Evolutionary conservation across 2,888 invertebrate species (phyloP), one percentile per base, ranked within the genome.

Genomic region (Cynaeus angustus): DNA sequence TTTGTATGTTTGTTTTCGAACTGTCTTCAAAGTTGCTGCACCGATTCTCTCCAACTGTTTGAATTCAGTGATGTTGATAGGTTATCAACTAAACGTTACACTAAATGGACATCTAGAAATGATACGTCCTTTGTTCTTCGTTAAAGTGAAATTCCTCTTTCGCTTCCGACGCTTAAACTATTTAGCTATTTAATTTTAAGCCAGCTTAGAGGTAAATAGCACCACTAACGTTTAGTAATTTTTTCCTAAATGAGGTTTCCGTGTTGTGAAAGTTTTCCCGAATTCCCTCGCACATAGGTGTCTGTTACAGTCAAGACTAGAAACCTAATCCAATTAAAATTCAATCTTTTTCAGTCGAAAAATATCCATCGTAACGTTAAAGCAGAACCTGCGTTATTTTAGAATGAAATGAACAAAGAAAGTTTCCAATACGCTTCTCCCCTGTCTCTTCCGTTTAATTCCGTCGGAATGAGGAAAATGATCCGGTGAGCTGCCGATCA

Each of bases 361-460:
- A 33, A 33, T n/a, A 33, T 33, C n/a, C 33, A 33, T 33, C 41
- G 13, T 12, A 3, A n/a, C 41, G 41, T 41, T 41, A 41, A 41
- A 41, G 41, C 41, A 10, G 41, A 41, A 41, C 10, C 12, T 6
- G 12, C 41, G 12, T 33, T 33, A 2, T 7, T 7, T 9, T 4
- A 6, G 33, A 33, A 7, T n/a, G n/a, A 33, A 33, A 7, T 7
- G n/a, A 33, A n/a, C 33, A 33, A n/a, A 33, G 7, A 33, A 7
- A n/a, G 7, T 33, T 33, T 7, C 33, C 33, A 21, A 21, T 21
- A 21, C 21, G 21, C 21, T 21, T 21, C 4, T 21, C 21, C 21
- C 21, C 21, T 21, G 21, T 21, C 9, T 37, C 37, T 37, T 8
- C 37, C 6, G 37, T 37, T 37, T 48, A 48, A 48, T 48, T 48